Percentiles rank a stretch among this genome's conserved stretches.
Conservation (phyloP, 2,113 vertebrate genomes). For the Nycticryphes semicollaris region DNA sequence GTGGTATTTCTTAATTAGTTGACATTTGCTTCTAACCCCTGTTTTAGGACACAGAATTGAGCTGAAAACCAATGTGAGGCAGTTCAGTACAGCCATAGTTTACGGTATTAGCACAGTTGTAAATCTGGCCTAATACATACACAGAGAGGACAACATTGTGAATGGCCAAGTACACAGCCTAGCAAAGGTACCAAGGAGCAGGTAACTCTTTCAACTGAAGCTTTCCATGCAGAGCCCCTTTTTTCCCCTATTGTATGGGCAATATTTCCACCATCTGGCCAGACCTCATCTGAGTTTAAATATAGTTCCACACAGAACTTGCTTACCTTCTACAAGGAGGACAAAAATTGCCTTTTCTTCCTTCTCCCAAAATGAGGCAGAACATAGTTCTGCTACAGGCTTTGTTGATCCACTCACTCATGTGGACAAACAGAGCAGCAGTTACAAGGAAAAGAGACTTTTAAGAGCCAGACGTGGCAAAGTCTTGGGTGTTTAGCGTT, state of each 20-base stretch:
- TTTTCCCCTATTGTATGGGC: background rate
- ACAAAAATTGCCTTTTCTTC: background rate
- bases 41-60: background rate
- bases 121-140: background rate
- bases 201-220: background rate
- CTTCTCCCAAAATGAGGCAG: background rate
- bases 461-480: accelerated
- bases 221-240: background rate
- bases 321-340: background rate
- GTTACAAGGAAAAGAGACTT: background rate
- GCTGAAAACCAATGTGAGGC: background rate
- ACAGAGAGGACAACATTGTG: background rate
- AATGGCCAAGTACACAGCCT: background rate
- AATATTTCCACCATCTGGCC: background rate
- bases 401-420: background rate
- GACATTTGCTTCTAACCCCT: background rate
- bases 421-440: background rate
- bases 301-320: background rate
- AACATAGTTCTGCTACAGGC: background rate
- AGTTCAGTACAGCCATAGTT: background rate
- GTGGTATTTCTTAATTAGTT: background rate
- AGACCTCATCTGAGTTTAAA: background rate
- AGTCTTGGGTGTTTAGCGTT: background rate
- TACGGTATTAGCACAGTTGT: background rate
- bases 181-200: background rate